Percentiles rank a stretch among this genome's conserved stretches.
Evolutionary conservation across 2,888 invertebrate genomes (phyloP).

Genomic region (Romanomermis culicivorax): DNA sequence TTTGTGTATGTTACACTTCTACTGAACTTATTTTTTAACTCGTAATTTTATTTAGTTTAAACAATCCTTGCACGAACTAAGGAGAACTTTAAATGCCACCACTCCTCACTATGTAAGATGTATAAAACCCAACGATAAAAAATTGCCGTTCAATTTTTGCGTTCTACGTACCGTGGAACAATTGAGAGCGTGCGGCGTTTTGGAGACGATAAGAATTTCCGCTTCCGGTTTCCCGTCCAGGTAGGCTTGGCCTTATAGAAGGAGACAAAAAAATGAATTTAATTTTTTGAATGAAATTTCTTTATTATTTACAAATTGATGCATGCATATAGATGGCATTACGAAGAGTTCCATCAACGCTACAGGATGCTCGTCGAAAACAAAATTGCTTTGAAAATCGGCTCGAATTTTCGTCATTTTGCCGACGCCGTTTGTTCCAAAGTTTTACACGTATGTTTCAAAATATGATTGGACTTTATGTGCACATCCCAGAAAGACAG

Average conservation of each 20-base stretch:
- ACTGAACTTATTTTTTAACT: too few species aligned
- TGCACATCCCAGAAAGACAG: too few species aligned
- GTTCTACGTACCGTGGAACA: constrained; percentile 67
- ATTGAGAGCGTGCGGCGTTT: constrained; percentile 80
- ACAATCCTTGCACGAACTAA: constrained; percentile 70
- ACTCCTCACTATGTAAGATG: constrained; percentile 96
- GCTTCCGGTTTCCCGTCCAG: constrained; percentile 81
- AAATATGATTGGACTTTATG: too few species aligned
- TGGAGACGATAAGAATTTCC: constrained; percentile 90
- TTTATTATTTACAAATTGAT: neutral
- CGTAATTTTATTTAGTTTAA: too few species aligned
- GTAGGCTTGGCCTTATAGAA: constrained; percentile 21
- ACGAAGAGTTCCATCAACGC: neutral
- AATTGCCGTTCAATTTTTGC: constrained; percentile 64
- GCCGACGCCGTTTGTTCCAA: neutral
- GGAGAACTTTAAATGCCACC: constrained; percentile 74
- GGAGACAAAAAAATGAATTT: neutral
- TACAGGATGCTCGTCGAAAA: neutral
- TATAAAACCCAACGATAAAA: constrained; percentile 80
- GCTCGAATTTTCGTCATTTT: neutral
- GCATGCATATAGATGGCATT: neutral
- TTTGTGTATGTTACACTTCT: too few species aligned
- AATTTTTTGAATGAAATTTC: neutral
- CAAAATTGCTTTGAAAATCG: neutral
- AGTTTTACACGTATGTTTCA: neutral